Base-by-base conservation (phyloP, 1,140 invertebrate species). In the Polyergus mexicanus region DNA sequence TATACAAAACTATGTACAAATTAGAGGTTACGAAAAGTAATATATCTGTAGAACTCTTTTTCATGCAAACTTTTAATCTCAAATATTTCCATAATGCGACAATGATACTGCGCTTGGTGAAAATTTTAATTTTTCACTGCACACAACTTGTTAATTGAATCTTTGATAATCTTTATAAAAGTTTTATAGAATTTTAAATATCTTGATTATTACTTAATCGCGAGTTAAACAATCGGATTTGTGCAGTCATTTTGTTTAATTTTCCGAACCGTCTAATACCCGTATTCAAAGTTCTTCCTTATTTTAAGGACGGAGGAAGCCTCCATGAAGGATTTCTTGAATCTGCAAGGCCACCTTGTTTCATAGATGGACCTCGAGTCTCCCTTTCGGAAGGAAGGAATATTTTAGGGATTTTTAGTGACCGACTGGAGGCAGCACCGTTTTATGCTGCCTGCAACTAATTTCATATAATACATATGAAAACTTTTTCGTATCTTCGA, bases 71-170 rank as follows among this genome's bases (percentile, higher is more conserved):
- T 58, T 58, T 72, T 71, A 10, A 56, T 19, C 25, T 81, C 54
- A 60, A 58, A 72, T 72, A 81, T 71, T 81, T 71, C 51, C 38
- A 13, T 56, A 35, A 56, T 22, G 16, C 25, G 13, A 71, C 0
- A 6, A 51, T 28, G 22, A 69, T 56, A 80, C 47, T 44, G n/a
- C n/a, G 51, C 10, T 58, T 81, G 35, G 35, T 6, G 16, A 6
- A 38, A 38, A 25, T 71, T 58, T 58, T 22, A 71, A 72, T 71
- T 41, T 58, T 81, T 13, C 25, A 72, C n/a, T 35, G 47, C 28
- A 56, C 11, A 65, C 25, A 51, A 1, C 5, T 10, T 11, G 19
- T 32, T 80, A 56, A 81, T 81, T 81, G 76, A 68, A 78, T 78
- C 44, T 68, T 68, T 25, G 28, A 68, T 68, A 25, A 68, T 3